Evolutionary conservation across 2,113 vertebrate genomes (phyloP).

Genomic region (Spea bombifrons): DNA sequence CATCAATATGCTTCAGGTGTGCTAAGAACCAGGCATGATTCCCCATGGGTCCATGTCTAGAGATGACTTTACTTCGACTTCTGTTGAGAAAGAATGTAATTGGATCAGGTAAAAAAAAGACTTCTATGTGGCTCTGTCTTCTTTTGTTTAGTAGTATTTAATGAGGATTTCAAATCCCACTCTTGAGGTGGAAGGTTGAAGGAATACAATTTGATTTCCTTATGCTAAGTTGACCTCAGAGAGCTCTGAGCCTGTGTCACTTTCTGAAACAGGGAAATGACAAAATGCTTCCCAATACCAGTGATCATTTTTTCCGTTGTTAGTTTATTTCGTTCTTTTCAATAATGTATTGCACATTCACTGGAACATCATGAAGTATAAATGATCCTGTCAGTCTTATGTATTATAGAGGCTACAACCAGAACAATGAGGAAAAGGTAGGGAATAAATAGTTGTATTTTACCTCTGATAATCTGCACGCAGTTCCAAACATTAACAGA

Average conservation of each 20-base stretch:
- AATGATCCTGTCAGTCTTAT: no score
- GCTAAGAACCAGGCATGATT: slow-evolving; percentile 17
- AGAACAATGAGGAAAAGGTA: slow-evolving; percentile 10
- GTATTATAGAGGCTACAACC: background rate
- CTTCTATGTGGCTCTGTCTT: slow-evolving; percentile 16
- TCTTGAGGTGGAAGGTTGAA: slow-evolving; percentile 21
- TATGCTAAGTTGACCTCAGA: slow-evolving; percentile 30
- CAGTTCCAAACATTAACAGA: no score
- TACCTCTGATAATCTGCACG: no score
- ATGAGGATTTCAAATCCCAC: slow-evolving; percentile 35
- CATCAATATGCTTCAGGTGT: slow-evolving; percentile 31
- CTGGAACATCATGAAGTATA: background rate
- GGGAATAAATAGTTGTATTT: background rate
- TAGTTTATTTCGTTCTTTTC: background rate
- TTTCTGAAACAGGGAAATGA: background rate
- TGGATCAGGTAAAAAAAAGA: slow-evolving; percentile 33
- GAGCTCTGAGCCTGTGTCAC: background rate
- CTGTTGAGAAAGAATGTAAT: slow-evolving; percentile 35
- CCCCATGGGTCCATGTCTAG: slow-evolving; percentile 30
- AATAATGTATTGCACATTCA: background rate
- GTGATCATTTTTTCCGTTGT: background rate
- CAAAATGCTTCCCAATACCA: background rate
- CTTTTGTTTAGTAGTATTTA: slow-evolving; percentile 42
- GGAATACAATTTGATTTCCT: slow-evolving; percentile 27
- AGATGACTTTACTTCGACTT: slow-evolving; percentile 44